Evolutionary conservation across 2,113 vertebrate genomes (phyloP).

Genomic region (Urocitellus parryii): DNA sequence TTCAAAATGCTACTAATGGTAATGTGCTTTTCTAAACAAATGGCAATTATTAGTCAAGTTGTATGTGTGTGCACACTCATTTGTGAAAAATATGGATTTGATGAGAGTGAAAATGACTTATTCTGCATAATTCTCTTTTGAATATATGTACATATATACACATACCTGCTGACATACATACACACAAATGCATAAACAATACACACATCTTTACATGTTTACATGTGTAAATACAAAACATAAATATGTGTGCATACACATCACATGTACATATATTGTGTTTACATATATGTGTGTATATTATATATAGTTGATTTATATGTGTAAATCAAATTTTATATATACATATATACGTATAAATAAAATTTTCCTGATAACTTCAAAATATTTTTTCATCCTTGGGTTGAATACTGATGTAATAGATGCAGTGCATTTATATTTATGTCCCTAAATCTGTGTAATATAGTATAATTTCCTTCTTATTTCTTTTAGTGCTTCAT

Average conservation of each 20-base stretch:
- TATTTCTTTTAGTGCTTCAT: not conserved
- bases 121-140: not conserved
- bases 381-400: not conserved
- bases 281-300: not conserved
- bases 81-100: not conserved
- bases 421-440: not conserved
- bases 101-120: not conserved
- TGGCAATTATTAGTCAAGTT: not conserved
- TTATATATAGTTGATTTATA: no score
- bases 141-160: not conserved
- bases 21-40: conserved; percentile 20
- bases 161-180: not conserved
- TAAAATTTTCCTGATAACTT: not conserved
- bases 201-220: not conserved
- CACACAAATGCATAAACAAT: not conserved
- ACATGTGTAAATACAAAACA: not conserved
- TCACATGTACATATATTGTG: no score
- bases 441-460: not conserved
- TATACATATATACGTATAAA: no score
- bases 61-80: not conserved
- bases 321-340: not conserved
- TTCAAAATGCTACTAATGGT: not conserved
- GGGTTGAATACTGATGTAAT: not conserved
- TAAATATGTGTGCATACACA: not conserved
- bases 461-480: fast-evolving